A percentile compares a stretch with the other conserved stretches of the same genome.
Evolutionary conservation across 2,888 invertebrate species (phyloP).

Genomic region (Tenthredo livida): DNA sequence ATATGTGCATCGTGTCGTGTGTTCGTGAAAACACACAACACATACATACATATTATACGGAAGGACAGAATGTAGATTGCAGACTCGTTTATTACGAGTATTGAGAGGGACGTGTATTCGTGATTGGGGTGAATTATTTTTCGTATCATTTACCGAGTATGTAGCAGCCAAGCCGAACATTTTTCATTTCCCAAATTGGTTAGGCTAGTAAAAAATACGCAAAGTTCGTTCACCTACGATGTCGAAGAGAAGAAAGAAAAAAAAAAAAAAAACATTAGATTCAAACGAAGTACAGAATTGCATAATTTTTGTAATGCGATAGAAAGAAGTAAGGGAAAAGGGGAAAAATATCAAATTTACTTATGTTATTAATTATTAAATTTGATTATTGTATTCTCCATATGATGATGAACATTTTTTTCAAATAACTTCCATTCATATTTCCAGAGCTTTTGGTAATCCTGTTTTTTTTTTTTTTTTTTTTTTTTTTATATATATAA

Average conservation of each 20-base stretch:
- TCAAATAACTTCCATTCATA: not conserved
- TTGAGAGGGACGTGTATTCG: not conserved
- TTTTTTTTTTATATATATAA: not conserved
- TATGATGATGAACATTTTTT: not conserved
- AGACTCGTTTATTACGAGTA: not conserved
- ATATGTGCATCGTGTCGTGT: slow-evolving; percentile 38
- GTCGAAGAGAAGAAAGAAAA: not conserved
- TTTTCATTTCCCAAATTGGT: not conserved
- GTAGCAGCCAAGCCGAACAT: not conserved
- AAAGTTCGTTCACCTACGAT: not conserved
- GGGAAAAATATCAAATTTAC: not conserved
- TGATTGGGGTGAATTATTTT: not conserved
- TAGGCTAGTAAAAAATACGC: not conserved
- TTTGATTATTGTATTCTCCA: not conserved
- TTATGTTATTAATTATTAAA: no score
- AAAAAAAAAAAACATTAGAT: not conserved
- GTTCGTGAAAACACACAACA: not conserved
- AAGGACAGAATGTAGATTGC: slow-evolving; percentile 17
- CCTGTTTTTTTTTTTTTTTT: not conserved
- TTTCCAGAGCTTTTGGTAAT: not conserved
- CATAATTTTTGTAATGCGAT: not conserved
- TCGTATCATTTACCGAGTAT: not conserved
- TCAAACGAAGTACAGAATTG: not conserved
- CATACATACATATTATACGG: not conserved
- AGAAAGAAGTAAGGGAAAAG: not conserved